Evolutionary conservation across 2,797 vertebrate genomes (phyloP).

Genomic region (Chaetophractus vellerosus): DNA sequence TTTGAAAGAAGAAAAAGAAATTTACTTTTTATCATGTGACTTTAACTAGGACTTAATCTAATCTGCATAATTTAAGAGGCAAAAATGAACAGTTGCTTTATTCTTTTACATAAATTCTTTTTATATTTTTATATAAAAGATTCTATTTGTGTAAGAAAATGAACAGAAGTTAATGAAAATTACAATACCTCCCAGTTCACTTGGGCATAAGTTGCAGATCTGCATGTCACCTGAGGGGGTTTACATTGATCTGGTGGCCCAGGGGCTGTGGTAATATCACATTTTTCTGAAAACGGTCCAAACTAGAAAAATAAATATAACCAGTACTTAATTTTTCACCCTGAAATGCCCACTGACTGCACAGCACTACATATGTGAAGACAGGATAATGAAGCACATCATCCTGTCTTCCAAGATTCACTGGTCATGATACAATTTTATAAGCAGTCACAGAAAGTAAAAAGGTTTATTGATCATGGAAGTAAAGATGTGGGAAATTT

Average conservation of each 20-base stretch:
- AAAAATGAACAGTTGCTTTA: conserved; percentile 11
- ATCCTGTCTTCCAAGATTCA: conserved; percentile 59
- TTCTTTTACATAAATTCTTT: conserved; percentile 33
- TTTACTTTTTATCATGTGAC: conserved; percentile 32
- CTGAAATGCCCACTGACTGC: not conserved
- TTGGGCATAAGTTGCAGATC: conserved; percentile 95
- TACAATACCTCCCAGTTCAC: conserved; percentile 96
- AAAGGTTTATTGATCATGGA: conserved; percentile 52
- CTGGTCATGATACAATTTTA: conserved; percentile 43
- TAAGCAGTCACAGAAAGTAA: conserved; percentile 52
- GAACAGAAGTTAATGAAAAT: conserved; percentile 42
- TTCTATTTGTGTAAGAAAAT: conserved; percentile 18
- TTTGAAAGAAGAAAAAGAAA: conserved; percentile 33
- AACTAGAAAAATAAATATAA: conserved; percentile 90
- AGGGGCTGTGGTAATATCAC: conserved; percentile 95
- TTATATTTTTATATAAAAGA: not conserved
- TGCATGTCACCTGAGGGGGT: conserved; percentile 94
- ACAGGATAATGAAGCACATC: conserved; percentile 60
- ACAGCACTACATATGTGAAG: conserved; percentile 46
- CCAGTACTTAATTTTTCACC: conserved; percentile 61
- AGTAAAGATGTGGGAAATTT: conserved; percentile 30
- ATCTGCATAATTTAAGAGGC: not conserved
- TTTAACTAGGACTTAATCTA: conserved; percentile 26
- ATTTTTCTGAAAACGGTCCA: conserved; percentile 96
- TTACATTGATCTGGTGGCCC: conserved; percentile 96